Evolutionary conservation across 2,113 vertebrate species (phyloP).

Genomic region (Ameiurus melas): DNA sequence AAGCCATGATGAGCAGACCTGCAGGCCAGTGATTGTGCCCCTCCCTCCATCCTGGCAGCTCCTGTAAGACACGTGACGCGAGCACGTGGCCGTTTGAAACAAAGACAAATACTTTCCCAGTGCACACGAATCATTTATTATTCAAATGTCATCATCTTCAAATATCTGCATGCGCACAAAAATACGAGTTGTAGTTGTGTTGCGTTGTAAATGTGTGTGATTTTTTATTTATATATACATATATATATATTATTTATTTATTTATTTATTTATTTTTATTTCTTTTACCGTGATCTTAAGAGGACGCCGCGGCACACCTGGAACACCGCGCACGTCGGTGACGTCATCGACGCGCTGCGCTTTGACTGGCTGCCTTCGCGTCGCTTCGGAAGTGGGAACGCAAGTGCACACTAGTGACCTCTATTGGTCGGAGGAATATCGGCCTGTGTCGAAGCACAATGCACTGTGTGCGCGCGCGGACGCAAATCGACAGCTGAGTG

Average conservation of each 20-base stretch:
- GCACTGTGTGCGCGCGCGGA: not conserved
- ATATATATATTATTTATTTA: no score
- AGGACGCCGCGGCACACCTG: no score
- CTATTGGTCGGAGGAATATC: not conserved
- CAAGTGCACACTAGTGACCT: not conserved
- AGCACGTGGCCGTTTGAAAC: not conserved
- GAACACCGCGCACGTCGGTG: not conserved
- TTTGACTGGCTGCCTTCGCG: not conserved
- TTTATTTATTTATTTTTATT: no score
- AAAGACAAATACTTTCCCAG: not conserved
- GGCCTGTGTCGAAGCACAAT: not conserved
- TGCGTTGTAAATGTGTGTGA: no score
- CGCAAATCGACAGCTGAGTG: not conserved
- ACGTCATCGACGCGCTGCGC: not conserved
- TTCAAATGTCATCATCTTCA: not conserved
- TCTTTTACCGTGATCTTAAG: no score
- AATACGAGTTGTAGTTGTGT: not conserved
- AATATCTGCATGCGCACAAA: no score
- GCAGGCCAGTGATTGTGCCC: constrained; percentile 58
- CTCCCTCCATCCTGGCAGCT: constrained; percentile 51
- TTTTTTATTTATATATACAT: no score
- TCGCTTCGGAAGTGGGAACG: not conserved
- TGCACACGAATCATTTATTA: no score
- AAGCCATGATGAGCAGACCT: constrained; percentile 84
- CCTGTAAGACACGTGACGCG: not conserved